phyloP scores from a whole-genome alignment of 2,888 invertebrate genomes.

The Nomada ruficornis region DNA sequence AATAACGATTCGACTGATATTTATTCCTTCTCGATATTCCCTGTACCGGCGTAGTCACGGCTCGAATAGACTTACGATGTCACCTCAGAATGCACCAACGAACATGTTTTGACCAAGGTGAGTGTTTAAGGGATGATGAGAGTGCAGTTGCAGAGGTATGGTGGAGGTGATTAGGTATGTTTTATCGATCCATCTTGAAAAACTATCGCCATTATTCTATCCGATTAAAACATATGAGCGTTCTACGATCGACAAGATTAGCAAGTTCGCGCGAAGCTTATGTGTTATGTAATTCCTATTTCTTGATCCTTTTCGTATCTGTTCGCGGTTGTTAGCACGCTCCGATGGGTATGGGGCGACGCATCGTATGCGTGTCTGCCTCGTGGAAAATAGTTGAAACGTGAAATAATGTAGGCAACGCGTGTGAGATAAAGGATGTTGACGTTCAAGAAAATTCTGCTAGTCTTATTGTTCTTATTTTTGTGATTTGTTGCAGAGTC shows the following conservation, averaged over 20 bases:
- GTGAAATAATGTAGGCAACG: neutral
- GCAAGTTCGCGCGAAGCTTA: too few species aligned
- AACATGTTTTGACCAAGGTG: too few species aligned
- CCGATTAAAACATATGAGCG: too few species aligned
- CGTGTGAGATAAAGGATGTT: slow-evolving; percentile 19
- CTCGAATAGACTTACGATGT: neutral
- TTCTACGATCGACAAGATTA: too few species aligned
- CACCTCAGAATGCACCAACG: too few species aligned
- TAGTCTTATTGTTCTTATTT: slow-evolving; percentile 56
- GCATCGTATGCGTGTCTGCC: neutral
- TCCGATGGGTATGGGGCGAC: neutral
- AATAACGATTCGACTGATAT: slow-evolving; percentile 3
- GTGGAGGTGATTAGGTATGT: too few species aligned
- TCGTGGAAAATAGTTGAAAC: neutral
- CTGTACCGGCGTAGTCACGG: neutral
- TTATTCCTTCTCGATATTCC: neutral
- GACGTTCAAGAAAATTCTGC: neutral
- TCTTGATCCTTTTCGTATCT: too few species aligned
- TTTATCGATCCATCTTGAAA: too few species aligned
- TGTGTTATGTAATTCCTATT: too few species aligned
- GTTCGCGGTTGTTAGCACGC: neutral
- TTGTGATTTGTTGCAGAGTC: slow-evolving; percentile 71
- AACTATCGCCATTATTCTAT: too few species aligned
- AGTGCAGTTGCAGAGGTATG: too few species aligned
- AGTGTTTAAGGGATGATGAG: neutral